Percentiles rank a stretch among this genome's conserved stretches.
Conservation (phyloP, 2,797 vertebrate species). For the Malacoraja senta region DNA sequence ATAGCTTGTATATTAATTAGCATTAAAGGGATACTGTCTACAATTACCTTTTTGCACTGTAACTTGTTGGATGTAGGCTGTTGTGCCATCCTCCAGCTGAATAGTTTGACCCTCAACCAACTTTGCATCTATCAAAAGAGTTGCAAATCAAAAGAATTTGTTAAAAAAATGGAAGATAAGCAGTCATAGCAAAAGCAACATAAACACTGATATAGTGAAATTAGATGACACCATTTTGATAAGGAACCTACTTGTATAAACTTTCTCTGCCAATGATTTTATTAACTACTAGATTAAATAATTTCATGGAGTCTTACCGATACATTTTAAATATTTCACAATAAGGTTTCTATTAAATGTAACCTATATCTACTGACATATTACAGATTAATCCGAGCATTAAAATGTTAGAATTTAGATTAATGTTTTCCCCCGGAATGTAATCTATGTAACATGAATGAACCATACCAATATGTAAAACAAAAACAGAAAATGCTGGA, state of each 20-base stretch:
- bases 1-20: not conserved
- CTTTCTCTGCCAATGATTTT: not conserved
- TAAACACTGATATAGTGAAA: not conserved
- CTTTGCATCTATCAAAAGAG: slow-evolving; percentile 57
- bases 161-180: not conserved
- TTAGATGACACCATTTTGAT: not conserved
- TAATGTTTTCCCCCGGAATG: not conserved
- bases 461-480: not conserved
- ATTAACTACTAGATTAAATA: not conserved
- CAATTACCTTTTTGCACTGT: slow-evolving; percentile 61
- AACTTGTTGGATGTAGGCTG: slow-evolving; percentile 67
- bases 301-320: not conserved
- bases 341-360: not conserved
- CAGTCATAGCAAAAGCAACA: not conserved
- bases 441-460: not conserved
- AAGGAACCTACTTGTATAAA: not conserved
- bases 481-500: too few relatives aligned
- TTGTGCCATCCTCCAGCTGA: slow-evolving; percentile 66
- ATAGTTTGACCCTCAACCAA: slow-evolving; percentile 65
- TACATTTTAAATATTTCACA: not conserved
- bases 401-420: not conserved
- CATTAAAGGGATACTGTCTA: not conserved
- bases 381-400: not conserved
- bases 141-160: not conserved
- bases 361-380: not conserved